These are phyloP conservation scores for Rhadina sibilatrix DNA, from an alignment of 2,113 vertebrate genomes.

Conservation along the genomic window DNA sequence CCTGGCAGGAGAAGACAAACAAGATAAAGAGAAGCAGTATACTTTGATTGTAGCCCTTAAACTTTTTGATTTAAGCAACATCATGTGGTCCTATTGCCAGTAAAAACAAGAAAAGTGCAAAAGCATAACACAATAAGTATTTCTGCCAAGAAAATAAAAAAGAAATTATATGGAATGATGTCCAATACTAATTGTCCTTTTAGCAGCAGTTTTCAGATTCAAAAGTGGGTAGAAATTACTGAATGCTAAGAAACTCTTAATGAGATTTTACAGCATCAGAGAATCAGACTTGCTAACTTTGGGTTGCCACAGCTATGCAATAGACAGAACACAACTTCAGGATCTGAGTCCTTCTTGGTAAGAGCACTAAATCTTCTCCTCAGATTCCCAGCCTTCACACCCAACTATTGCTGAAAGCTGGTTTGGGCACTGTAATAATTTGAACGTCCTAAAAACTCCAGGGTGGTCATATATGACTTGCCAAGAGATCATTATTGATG, in stretches of 20 bases:
- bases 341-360: not conserved
- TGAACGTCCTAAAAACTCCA: not conserved
- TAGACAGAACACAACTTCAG: not conserved
- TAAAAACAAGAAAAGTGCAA: not conserved
- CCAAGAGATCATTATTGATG: not conserved
- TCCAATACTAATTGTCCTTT: not conserved
- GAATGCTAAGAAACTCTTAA: conserved; percentile 14
- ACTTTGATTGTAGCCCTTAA: conserved; percentile 41
- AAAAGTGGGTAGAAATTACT: conserved; percentile 22
- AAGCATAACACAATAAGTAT: not conserved
- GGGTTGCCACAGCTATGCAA: not conserved
- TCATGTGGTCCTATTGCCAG: conserved; percentile 1
- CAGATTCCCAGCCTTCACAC: not conserved
- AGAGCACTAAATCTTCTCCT: not conserved
- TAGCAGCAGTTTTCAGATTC: conserved; percentile 36
- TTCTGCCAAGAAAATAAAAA: conserved; percentile 50
- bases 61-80: conserved; percentile 32
- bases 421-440: not conserved
- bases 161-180: conserved; percentile 11
- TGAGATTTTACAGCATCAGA: not conserved
- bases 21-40: conserved; percentile 41
- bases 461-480: not conserved
- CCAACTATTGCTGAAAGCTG: not conserved
- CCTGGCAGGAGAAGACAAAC: conserved; percentile 7
- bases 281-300: not conserved